Evolutionary conservation across 2,797 vertebrate species (phyloP), one percentile per base, ranked within the genome.

Genomic region (Lacerta bilineata): DNA sequence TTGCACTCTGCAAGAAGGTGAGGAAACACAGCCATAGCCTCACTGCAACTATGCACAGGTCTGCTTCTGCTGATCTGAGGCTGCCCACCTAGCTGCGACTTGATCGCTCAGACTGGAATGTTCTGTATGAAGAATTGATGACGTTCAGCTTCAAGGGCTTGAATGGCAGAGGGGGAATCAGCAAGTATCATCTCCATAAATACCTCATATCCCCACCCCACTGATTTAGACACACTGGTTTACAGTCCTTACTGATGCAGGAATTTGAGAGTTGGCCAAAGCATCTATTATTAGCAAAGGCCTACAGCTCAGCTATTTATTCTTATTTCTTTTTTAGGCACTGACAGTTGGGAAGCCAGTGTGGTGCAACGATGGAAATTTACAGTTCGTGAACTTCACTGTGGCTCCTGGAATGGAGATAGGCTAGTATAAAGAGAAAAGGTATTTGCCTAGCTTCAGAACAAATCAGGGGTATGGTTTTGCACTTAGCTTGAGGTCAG

Each of bases 231-330:
- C 20, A 50, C 78, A 36, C 82, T 41, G n/a, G 50, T 29, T 88
- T 91, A 76, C 66, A 10, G 61, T 81, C 74, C 71, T 25, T 0
- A 92, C 83, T 64, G 36, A 90, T 39, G 8, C 1, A 27, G 50
- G 68, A 88, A 83, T 90, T 85, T 61, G 85, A 87, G 69, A 76
- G 11, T 8, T 74, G 55, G 13, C 50, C 27, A 15, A 83, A 83
- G 1, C 0, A 0, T 25, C 27, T 81, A 86, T 90, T 94, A 94
- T 94, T 91, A 90, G 84, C 80, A 78, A 84, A 11, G 39, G n/a
- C 78, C 11, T 20, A 69, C 1, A 50, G 84, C 83, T 59, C 5
- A 5, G 23, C 23, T 8, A 55, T 20, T 64, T 18, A 39, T 55
- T 23, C 0, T 74, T 15, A 39, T 55, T 23, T 0, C 69, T 61